Percentiles rank a stretch among this genome's conserved stretches.
These are phyloP conservation scores for Spheniscus humboldti DNA, from an alignment of 2,797 vertebrate species.

Conservation along the genomic window DNA sequence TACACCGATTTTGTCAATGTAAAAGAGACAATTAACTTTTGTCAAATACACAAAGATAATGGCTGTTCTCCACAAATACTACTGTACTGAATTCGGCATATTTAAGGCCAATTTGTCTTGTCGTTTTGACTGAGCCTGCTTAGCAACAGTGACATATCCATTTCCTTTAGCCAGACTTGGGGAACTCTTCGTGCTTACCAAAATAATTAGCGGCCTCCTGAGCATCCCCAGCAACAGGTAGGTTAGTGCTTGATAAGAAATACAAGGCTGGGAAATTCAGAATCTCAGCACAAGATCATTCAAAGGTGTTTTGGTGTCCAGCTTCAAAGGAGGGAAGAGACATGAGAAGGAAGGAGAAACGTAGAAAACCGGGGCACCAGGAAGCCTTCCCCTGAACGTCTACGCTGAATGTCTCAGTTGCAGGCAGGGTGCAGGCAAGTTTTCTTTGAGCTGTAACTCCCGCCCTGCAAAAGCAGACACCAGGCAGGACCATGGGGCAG, in stretches of 20 bases:
- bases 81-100: not conserved
- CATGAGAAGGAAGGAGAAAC: not conserved
- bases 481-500: not conserved
- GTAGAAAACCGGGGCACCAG: not conserved
- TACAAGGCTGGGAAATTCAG: not conserved
- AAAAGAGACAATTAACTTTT: slow-evolving; percentile 35
- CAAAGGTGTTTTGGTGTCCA: not conserved
- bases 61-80: slow-evolving; percentile 19
- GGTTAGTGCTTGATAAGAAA: not conserved
- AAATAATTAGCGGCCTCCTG: not conserved
- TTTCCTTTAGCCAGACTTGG: not conserved
- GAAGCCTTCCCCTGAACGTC: not conserved
- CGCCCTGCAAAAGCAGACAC: not conserved
- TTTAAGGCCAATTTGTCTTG: slow-evolving; percentile 15
- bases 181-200: not conserved
- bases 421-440: not conserved
- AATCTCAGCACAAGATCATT: not conserved
- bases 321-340: not conserved
- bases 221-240: not conserved
- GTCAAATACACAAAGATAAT: slow-evolving; percentile 37
- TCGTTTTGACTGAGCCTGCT: not conserved
- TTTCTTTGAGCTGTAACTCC: not conserved
- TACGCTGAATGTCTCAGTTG: no score
- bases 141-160: not conserved
- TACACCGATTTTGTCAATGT: slow-evolving; percentile 11